Evolutionary conservation across 2,797 vertebrate genomes (phyloP), one percentile per base, ranked within the genome.

Genomic region (Sarcoramphus papa): DNA sequence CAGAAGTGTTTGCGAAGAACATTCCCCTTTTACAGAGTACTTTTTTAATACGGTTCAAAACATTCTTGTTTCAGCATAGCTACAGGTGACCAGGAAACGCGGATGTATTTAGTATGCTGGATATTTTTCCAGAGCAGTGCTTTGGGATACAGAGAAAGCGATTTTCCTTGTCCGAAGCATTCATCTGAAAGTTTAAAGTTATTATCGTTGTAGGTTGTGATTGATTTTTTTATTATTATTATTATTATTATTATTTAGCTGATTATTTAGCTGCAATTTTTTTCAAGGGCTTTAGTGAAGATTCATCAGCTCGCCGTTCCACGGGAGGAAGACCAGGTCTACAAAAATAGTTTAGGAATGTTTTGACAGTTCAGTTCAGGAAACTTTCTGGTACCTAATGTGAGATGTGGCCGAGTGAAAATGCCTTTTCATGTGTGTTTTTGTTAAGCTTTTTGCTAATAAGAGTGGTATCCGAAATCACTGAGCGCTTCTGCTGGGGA

Each of bases 401-500:
- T 14, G 18, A 62, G 50, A 65, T 1, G n/a, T 12, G 35, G 54
- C 76, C 0, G 9, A 74, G 37, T 10, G 72, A 51, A 90, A 91
- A 63, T 12, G 24, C 40, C 91, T 87, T 33, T 54, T 33, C 31
- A 13, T 9, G 14, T 74, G 85, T 79, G 85, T 79, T 91, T 45
- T 70, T 54, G 35, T 90, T 85, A 45, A 69, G 60, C 77, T 85
- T 78, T 11, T 15, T 64, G 69, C 86, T 70, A 8, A 19, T 1
- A 37, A 53, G 48, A 90, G 57, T 1, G 0, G 41, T 69, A 27
- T 57, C 92, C n/a, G 75, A 75, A 93, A n/a, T 45, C 41, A 3
- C 63, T 7, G 16, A 33, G 67, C 5, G 23, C 92, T 96, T 82
- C 96, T 92, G 85, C 86, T 65, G 74, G 48, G 75, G 93, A 72